Conservation (phyloP, 2,113 vertebrate species). For the Bos taurus region ARS-UCD2.0 NC_037336.1:648501-649000, state of each 20-base stretch:
- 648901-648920: neutral
- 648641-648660: neutral
- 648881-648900: neutral
- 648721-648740: neutral
- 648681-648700: no score
- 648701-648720: neutral
- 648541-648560: neutral
- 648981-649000: neutral
- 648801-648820: neutral
- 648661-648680: neutral
- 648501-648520: neutral
- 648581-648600: neutral
- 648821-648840: neutral
- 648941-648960: neutral
- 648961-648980: neutral
- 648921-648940: neutral
- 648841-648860: neutral
- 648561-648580: neutral
- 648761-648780: neutral
- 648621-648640: neutral
- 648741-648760: neutral
- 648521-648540: neutral
- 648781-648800: neutral
- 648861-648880: neutral
- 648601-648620: neutral